Evolutionary conservation across 2,888 invertebrate species (phyloP).

Genomic region (Autographa pulchrina): DNA sequence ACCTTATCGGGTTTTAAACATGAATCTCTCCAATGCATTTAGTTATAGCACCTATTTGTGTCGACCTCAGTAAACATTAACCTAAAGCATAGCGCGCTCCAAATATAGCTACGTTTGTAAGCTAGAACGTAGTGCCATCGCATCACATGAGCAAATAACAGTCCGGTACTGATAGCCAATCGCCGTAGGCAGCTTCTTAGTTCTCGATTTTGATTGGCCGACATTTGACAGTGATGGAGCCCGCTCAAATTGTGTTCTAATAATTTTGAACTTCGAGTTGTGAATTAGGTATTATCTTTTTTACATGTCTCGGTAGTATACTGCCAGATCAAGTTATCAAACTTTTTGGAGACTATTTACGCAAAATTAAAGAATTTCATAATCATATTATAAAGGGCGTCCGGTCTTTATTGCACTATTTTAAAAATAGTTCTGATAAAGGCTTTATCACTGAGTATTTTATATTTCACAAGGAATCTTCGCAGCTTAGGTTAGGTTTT

Average conservation of each 20-base stretch:
- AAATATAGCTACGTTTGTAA: conserved; percentile 51
- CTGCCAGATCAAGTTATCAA: conserved; percentile 19
- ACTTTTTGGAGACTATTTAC: conserved; percentile 8
- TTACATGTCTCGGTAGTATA: conserved; percentile 37
- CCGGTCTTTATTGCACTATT: conserved; percentile 84
- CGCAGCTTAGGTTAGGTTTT: conserved; percentile 73
- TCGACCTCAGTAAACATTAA: conserved; percentile 40
- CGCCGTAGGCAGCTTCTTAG: conserved; percentile 62
- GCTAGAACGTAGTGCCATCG: conserved; percentile 71
- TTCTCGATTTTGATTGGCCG: conserved; percentile 73
- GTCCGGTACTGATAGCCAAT: conserved; percentile 68
- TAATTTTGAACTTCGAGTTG: conserved; percentile 55
- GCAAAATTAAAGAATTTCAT: conserved; percentile 25
- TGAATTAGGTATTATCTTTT: conserved; percentile 60
- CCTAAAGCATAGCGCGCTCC: conserved; percentile 36
- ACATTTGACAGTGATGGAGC: conserved; percentile 68
- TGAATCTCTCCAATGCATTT: conserved; percentile 9
- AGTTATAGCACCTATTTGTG: background rate
- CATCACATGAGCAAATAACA: conserved; percentile 69
- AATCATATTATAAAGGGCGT: conserved; percentile 59
- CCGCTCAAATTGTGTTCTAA: conserved; percentile 69
- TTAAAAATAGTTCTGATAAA: conserved; percentile 84
- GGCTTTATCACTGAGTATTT: conserved; percentile 69
- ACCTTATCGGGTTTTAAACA: background rate
- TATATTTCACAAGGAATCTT: conserved; percentile 68